phyloP scores from a whole-genome alignment of 2,797 vertebrate genomes.

The Taenioides sp. region DNA sequence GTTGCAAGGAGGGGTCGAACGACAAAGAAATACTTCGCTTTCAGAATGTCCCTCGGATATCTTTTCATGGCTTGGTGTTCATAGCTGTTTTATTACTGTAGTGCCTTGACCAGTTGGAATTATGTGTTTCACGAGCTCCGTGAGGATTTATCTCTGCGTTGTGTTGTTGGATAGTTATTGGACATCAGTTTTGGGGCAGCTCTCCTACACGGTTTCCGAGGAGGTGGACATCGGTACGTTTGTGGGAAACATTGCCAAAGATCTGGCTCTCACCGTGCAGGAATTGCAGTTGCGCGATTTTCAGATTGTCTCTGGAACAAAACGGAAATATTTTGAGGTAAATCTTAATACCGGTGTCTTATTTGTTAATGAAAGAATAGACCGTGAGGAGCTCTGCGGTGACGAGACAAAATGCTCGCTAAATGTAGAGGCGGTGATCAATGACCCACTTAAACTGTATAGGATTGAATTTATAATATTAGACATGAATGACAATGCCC shows the following conservation, averaged over 20 bases:
- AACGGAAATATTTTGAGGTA: constrained; percentile 69
- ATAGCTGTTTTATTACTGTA: not conserved
- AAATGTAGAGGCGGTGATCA: constrained; percentile 65
- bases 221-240: constrained; percentile 65
- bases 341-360: constrained; percentile 69
- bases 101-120: not conserved
- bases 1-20: not conserved
- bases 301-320: constrained; percentile 66
- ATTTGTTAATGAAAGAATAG: constrained; percentile 66
- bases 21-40: not conserved
- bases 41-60: not conserved
- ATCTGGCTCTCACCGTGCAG: constrained; percentile 64
- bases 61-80: not conserved
- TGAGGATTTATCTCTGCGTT: constrained; percentile 5
- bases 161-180: not conserved
- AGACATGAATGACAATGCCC: constrained; percentile 70
- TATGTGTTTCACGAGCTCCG: not conserved
- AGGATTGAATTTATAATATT: constrained; percentile 60
- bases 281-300: constrained; percentile 70
- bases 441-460: constrained; percentile 66
- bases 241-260: constrained; percentile 74
- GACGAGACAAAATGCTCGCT: constrained; percentile 55
- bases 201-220: constrained; percentile 73
- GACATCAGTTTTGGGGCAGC: constrained; percentile 43
- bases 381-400: constrained; percentile 70